Conservation (phyloP, 2,888 invertebrate species). For the Rhagophthalmus giganteus region DNA sequence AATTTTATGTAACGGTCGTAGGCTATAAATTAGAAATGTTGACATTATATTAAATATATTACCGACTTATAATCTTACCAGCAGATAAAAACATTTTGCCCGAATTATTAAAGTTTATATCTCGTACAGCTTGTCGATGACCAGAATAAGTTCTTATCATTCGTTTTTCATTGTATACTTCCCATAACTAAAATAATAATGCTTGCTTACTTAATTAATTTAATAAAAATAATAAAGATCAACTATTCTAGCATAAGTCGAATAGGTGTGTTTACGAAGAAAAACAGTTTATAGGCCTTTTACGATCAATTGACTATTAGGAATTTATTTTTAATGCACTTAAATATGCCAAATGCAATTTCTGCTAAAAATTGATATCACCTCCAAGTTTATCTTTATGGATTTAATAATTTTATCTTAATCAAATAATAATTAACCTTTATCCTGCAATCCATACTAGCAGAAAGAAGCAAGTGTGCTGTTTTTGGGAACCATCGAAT, state of each 20-base stretch:
- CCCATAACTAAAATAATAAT: slow-evolving; percentile 82
- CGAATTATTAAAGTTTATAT: slow-evolving; percentile 92
- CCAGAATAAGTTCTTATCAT: slow-evolving; percentile 95
- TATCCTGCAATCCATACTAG: slow-evolving; percentile 95
- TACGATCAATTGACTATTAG: too few species aligned
- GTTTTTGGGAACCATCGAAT: slow-evolving; percentile 94
- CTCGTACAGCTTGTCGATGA: slow-evolving; percentile 94
- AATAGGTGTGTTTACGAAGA: too few species aligned
- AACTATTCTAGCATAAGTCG: too few species aligned
- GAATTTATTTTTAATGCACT: too few species aligned
- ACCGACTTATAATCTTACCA: slow-evolving; percentile 57
- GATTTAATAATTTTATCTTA: not conserved
- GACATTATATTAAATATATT: slow-evolving; percentile 3
- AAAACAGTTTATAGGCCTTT: too few species aligned
- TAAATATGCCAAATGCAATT: too few species aligned
- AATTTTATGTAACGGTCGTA: slow-evolving; percentile 97
- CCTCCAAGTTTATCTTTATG: not conserved
- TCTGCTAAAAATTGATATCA: too few species aligned
- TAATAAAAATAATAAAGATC: too few species aligned
- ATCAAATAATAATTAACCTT: slow-evolving; percentile 63
- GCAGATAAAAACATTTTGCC: slow-evolving; percentile 94
- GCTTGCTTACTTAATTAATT: too few species aligned
- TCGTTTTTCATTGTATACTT: slow-evolving; percentile 92
- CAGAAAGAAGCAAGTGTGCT: slow-evolving; percentile 92
- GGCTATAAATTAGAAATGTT: slow-evolving; percentile 53